These are phyloP conservation scores for Pseudorhombus dupliciocellatus DNA, from an alignment of 2,113 vertebrate species.

Conservation along the genomic window DNA sequence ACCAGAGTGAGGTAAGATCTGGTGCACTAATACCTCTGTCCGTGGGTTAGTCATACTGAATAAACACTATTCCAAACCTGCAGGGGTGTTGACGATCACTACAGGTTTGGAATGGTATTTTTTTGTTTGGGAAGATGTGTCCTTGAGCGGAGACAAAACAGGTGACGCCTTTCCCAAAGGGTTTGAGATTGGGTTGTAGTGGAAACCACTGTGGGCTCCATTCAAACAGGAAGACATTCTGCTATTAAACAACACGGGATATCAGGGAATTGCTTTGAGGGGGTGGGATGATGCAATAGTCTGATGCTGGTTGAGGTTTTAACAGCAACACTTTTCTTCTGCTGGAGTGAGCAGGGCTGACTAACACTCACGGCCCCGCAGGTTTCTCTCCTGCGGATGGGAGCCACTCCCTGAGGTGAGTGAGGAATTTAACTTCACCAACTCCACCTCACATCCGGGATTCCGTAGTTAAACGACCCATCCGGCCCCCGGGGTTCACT, in stretches of 20 bases:
- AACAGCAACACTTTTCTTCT: neutral
- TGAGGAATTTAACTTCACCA: slow-evolving; percentile 3
- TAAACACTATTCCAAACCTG: neutral
- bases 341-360: no score
- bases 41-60: neutral
- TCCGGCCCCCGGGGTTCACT: no score
- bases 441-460: neutral
- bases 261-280: neutral
- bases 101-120: neutral
- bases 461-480: no score
- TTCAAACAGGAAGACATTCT: neutral
- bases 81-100: no score
- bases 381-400: neutral
- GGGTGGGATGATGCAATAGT: neutral
- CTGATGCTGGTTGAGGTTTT: neutral
- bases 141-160: slow-evolving; percentile 43
- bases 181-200: neutral
- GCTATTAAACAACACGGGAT: neutral
- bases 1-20: no score
- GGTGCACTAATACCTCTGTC: neutral
- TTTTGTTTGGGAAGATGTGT: neutral
- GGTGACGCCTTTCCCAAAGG: slow-evolving; percentile 32
- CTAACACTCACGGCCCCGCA: neutral
- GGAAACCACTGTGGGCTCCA: neutral
- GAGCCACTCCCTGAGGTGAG: slow-evolving; percentile 1